phyloP scores from a whole-genome alignment of 2,797 vertebrate species.

The Leuciscus waleckii region DNA sequence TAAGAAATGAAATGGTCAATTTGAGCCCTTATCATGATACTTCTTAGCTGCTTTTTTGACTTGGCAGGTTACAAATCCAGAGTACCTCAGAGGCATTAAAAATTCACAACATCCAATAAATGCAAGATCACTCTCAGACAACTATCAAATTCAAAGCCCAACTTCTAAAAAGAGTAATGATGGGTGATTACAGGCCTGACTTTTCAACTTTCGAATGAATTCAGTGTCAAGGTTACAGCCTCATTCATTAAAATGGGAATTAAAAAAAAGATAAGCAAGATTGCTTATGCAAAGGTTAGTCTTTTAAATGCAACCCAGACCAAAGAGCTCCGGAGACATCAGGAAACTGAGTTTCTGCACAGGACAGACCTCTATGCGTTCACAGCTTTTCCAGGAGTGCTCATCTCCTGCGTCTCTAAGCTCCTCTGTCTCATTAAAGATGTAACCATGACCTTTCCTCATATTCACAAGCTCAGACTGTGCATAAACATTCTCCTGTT shows the following conservation, averaged over 20 bases:
- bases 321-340: constrained; percentile 2
- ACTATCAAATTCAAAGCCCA: constrained; percentile 23
- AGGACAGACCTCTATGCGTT: constrained; percentile 39
- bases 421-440: constrained; percentile 60
- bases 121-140: constrained; percentile 42
- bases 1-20: neutral
- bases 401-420: constrained; percentile 30
- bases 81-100: constrained; percentile 29
- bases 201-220: constrained; percentile 39
- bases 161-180: constrained; percentile 45
- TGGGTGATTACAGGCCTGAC: constrained; percentile 17
- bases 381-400: constrained; percentile 34
- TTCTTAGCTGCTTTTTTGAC: constrained; percentile 34
- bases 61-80: constrained; percentile 29
- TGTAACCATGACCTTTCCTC: constrained; percentile 61
- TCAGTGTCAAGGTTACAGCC: constrained; percentile 5
- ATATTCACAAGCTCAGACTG: constrained; percentile 46
- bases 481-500: constrained; percentile 55
- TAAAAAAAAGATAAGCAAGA: constrained; percentile 31
- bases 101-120: constrained; percentile 40
- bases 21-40: constrained; percentile 22
- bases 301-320: constrained; percentile 11
- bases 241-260: constrained; percentile 24
- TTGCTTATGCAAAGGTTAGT: constrained; percentile 11
- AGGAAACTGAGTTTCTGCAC: constrained; percentile 10